These are phyloP conservation scores for Cossypha dichroa DNA, from an alignment of 2,797 vertebrate species.

Conservation along the genomic window DNA sequence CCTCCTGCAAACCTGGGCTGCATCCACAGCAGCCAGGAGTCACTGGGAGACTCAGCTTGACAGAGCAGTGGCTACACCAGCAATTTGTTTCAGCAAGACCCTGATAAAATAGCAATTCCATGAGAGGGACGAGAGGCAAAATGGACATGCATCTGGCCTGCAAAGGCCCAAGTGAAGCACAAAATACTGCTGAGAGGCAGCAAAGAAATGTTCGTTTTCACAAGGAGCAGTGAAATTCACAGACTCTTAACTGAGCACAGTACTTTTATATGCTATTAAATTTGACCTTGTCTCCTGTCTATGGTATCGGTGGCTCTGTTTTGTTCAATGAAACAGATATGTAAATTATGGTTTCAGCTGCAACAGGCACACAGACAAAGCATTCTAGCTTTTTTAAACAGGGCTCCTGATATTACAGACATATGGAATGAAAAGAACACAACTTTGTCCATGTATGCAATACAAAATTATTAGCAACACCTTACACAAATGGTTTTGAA, in stretches of 20 bases:
- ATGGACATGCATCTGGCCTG: background rate
- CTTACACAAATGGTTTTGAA: background rate
- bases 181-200: background rate
- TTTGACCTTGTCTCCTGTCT: background rate
- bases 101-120: background rate
- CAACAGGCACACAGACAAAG: background rate
- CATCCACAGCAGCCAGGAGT: background rate
- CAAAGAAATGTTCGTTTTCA: background rate
- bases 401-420: background rate
- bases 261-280: background rate
- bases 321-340: background rate
- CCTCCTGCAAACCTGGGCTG: background rate
- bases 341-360: background rate
- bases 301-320: rapidly evolving
- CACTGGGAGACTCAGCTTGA: background rate
- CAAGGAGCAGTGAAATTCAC: background rate
- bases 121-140: background rate
- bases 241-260: background rate
- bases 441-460: background rate
- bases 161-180: background rate
- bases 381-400: background rate
- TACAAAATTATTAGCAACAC: background rate
- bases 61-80: background rate
- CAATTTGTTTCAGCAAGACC: background rate
- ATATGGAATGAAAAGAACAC: background rate